phyloP scores from a whole-genome alignment of 2,888 invertebrate species.

The Ichneumon xanthorius region DNA sequence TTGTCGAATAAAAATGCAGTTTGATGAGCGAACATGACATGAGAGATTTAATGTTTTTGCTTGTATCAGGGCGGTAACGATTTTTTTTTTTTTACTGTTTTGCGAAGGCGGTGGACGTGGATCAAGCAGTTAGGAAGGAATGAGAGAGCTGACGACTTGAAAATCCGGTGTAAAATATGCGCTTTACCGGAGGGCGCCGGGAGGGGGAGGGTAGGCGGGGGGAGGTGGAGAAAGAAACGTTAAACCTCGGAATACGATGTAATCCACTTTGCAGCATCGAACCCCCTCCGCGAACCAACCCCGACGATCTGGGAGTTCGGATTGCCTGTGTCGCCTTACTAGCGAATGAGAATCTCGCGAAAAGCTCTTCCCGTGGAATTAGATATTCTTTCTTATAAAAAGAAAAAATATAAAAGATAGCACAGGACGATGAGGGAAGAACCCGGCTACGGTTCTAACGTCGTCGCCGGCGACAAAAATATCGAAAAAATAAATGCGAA shows the following conservation, averaged over 20 bases:
- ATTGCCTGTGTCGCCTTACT: slow-evolving; percentile 27
- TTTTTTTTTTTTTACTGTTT: slow-evolving; percentile 30
- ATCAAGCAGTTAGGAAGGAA: slow-evolving; percentile 15
- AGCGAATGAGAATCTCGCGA: slow-evolving; percentile 28
- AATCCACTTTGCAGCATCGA: slow-evolving; percentile 64
- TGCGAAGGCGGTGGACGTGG: slow-evolving; percentile 4
- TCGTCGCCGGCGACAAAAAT: too few species aligned
- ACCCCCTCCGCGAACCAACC: slow-evolving; percentile 9
- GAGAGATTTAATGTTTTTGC: background rate
- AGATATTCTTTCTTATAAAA: slow-evolving; percentile 39
- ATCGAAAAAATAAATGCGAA: too few species aligned
- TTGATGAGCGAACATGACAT: background rate
- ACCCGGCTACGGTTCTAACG: too few species aligned
- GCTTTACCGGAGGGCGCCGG: slow-evolving; percentile 27
- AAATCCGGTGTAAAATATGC: slow-evolving; percentile 75
- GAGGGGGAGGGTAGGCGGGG: slow-evolving; percentile 13
- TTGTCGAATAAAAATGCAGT: background rate
- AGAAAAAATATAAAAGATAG: too few species aligned
- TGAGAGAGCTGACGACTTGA: slow-evolving; percentile 62
- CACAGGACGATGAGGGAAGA: too few species aligned
- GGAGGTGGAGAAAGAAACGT: slow-evolving; percentile 37
- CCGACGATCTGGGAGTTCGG: background rate
- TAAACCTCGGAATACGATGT: slow-evolving; percentile 55
- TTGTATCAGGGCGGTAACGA: background rate
- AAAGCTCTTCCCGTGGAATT: slow-evolving; percentile 35